Percentiles rank a stretch among this genome's conserved stretches.
phyloP scores from a whole-genome alignment of 2,797 vertebrate species.

The Fratercula arctica region DNA sequence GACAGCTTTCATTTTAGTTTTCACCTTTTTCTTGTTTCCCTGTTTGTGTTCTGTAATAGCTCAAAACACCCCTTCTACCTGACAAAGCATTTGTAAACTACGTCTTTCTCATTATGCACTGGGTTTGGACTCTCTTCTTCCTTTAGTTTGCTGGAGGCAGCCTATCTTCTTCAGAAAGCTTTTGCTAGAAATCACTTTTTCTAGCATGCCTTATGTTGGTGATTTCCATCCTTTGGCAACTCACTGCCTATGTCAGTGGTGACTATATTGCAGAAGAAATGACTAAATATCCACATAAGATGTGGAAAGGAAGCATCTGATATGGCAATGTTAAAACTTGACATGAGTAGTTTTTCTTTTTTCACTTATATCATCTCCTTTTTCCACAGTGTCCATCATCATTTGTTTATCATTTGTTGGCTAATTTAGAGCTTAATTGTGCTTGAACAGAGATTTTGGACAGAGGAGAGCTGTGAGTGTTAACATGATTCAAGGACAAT shows the following conservation, averaged over 20 bases:
- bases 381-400: constrained; percentile 10
- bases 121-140: not conserved
- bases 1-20: not conserved
- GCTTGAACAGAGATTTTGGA: not conserved
- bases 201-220: not conserved
- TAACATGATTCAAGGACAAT: not conserved
- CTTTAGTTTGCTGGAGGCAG: not conserved
- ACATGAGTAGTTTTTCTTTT: not conserved
- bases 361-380: not conserved
- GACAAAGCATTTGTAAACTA: not conserved
- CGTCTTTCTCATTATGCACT: not conserved
- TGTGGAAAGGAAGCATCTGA: not conserved
- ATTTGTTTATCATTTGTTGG: constrained; percentile 17
- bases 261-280: not conserved
- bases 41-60: not conserved
- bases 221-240: not conserved
- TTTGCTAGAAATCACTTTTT: not conserved
- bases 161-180: not conserved
- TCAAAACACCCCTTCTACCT: not conserved
- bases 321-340: not conserved
- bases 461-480: not conserved
- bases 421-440: constrained; percentile 35
- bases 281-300: not conserved
- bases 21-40: not conserved
- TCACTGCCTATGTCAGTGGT: not conserved